phyloP scores from a whole-genome alignment of 1,140 invertebrate genomes.

The Drosophila burlai region DNA sequence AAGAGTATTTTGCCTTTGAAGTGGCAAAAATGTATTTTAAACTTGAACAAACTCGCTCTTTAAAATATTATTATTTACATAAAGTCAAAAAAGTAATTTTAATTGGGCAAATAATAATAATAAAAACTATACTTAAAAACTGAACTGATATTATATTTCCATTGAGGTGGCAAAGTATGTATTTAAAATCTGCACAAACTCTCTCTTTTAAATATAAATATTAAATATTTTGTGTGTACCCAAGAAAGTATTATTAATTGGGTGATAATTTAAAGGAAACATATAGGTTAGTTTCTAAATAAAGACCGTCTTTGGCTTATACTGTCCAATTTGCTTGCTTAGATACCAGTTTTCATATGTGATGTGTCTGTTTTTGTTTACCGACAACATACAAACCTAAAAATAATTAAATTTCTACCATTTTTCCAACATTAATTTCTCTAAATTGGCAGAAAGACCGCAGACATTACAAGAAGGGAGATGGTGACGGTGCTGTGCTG shows the following conservation, averaged over 20 bases:
- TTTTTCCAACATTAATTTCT: constrained; percentile 20
- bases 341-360: not conserved
- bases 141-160: too few relatives aligned
- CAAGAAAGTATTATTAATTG: constrained; percentile 3
- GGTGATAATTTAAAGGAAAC: not conserved
- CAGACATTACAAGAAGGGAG: not conserved
- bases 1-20: too few relatives aligned
- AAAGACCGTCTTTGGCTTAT: not conserved
- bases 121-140: too few relatives aligned
- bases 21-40: too few relatives aligned
- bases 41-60: too few relatives aligned
- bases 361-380: not conserved
- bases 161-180: too few relatives aligned
- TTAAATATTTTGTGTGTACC: too few relatives aligned
- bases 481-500: not conserved
- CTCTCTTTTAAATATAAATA: too few relatives aligned
- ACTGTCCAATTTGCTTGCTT: not conserved
- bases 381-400: not conserved
- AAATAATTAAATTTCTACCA: constrained; percentile 19
- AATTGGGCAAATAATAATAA: too few relatives aligned
- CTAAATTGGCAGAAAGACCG: constrained; percentile 11
- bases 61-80: too few relatives aligned
- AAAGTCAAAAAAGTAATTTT: not conserved
- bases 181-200: too few relatives aligned
- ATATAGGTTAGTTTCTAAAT: not conserved